phyloP scores from a whole-genome alignment of 1,140 invertebrate species.

The Formica exsecta region DNA sequence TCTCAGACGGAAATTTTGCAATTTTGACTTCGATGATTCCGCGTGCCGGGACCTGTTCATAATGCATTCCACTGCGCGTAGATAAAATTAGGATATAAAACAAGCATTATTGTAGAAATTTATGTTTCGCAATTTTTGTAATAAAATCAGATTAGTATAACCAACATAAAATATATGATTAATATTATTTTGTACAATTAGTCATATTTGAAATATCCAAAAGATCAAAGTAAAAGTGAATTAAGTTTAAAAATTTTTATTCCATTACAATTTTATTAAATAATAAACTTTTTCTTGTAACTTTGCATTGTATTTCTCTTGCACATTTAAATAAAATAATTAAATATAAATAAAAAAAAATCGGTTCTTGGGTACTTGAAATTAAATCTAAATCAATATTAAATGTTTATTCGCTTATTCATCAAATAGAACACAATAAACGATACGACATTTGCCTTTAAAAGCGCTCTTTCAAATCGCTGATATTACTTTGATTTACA shows the following conservation, averaged over 20 bases:
- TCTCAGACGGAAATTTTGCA: conserved; percentile 53
- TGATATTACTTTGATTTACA: conserved; percentile 21
- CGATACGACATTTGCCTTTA: background rate
- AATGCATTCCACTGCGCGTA: background rate
- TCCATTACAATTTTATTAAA: no score
- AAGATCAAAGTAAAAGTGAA: no score
- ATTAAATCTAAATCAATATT: background rate
- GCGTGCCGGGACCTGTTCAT: background rate
- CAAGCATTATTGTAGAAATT: background rate
- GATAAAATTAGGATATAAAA: conserved; percentile 35
- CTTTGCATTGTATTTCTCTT: no score
- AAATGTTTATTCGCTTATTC: background rate
- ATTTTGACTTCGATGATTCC: conserved; percentile 43
- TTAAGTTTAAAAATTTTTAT: no score
- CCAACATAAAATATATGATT: background rate
- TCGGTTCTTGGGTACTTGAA: background rate
- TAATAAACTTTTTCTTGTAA: no score
- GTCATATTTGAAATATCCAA: no score
- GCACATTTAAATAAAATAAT: no score
- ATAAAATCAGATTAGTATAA: background rate
- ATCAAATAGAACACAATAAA: background rate
- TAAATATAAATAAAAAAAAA: background rate
- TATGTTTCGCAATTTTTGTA: background rate
- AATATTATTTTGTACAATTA: background rate
- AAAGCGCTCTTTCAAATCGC: background rate